These are phyloP conservation scores for Limnothrissa miodon DNA, from an alignment of 2,113 vertebrate species.

Conservation along the genomic window DNA sequence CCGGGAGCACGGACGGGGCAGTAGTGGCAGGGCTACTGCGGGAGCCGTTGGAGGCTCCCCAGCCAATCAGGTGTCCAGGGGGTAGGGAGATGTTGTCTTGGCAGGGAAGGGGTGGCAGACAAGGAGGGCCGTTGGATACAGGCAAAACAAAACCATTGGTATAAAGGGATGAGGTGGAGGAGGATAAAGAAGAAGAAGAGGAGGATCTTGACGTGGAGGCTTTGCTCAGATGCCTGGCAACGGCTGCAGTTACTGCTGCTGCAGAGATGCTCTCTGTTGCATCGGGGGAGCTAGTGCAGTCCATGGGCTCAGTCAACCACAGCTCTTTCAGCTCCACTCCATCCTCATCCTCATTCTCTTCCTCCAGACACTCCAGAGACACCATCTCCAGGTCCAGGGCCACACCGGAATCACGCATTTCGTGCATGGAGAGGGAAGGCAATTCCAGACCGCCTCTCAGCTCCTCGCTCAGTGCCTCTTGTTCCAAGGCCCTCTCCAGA, in stretches of 20 bases:
- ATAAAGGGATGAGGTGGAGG: constrained; percentile 56
- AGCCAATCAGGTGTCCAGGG: constrained; percentile 71
- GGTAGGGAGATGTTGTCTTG: constrained; percentile 72
- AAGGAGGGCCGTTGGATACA: constrained; percentile 62
- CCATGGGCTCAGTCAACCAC: constrained; percentile 68
- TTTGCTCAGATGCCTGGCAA: not conserved
- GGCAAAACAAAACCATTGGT: constrained; percentile 68
- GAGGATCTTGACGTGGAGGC: not conserved
- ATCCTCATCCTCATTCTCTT: constrained; percentile 46
- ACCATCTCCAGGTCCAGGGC: constrained; percentile 65
- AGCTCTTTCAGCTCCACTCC: constrained; percentile 43
- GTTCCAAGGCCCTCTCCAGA: constrained; percentile 11
- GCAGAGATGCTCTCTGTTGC: constrained; percentile 46
- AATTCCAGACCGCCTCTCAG: not conserved
- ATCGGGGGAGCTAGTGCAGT: constrained; percentile 74
- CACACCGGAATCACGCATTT: constrained; percentile 45
- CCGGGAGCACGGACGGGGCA: constrained; percentile 52
- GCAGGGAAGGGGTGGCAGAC: constrained; percentile 57
- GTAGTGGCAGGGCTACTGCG: not conserved
- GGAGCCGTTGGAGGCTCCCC: constrained; percentile 65
- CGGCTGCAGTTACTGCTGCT: not conserved
- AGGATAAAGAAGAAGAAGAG: constrained; percentile 39
- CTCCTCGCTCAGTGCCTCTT: not conserved
- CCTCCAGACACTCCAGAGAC: constrained; percentile 63
- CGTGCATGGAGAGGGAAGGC: not conserved